Conservation (phyloP, 2,113 vertebrate species). For the Ageneiosus marmoratus region DNA sequence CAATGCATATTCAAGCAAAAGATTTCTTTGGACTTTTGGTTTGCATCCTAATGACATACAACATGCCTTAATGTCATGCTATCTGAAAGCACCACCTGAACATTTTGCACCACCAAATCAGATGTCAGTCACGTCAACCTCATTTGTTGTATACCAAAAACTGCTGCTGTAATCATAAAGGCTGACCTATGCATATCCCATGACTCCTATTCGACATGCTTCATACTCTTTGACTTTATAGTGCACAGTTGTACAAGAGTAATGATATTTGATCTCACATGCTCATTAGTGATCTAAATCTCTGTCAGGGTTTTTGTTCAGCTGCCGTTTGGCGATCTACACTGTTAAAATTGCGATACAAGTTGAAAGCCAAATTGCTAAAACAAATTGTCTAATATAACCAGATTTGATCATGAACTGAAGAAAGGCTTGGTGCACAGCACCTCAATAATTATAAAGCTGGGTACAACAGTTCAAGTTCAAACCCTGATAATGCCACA, state of each 20-base stretch:
- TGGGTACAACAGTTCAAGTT: too few species aligned
- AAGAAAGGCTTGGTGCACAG: neutral
- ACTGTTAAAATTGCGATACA: neutral
- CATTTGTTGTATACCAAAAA: neutral
- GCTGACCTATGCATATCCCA: neutral
- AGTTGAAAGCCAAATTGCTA: neutral
- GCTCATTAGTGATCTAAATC: neutral
- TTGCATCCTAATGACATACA: neutral
- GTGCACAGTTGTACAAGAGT: neutral
- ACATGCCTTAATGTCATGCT: neutral
- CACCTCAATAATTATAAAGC: neutral
- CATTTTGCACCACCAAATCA: conserved; percentile 42
- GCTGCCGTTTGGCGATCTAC: neutral
- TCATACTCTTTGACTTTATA: neutral
- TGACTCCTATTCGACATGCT: neutral
- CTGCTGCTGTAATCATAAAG: neutral
- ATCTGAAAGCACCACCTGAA: neutral
- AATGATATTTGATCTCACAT: neutral
- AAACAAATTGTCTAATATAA: neutral
- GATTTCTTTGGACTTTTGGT: neutral
- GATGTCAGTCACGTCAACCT: conserved; percentile 43
- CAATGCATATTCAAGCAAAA: neutral
- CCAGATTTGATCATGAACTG: neutral
- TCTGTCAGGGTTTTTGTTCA: neutral
- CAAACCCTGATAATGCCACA: too few species aligned